Evolutionary conservation across 2,888 invertebrate species (phyloP), one percentile per base, ranked within the genome.

Genomic region (Mantis religiosa): DNA sequence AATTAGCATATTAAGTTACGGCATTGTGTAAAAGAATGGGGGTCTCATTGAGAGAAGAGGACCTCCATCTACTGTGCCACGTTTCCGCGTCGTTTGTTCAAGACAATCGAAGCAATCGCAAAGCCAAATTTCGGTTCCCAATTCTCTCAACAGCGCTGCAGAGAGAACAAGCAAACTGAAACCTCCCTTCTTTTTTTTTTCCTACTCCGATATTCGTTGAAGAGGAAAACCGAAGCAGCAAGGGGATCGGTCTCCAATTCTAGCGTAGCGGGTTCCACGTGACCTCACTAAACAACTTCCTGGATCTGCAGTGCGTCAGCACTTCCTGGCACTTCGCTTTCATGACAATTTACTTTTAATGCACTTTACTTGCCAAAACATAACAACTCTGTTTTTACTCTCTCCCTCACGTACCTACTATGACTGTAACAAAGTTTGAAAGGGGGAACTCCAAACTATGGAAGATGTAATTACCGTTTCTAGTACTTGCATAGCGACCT

Each of bases 51-150:
- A 34, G 3, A n/a, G 84, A 47, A n/a, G n/a, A n/a, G n/a, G n/a
- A n/a, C n/a, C n/a, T n/a, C n/a, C n/a, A n/a, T n/a, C n/a, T n/a
- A n/a, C 54, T 71, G 20, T 25, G 25, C 54, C 54, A 87, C 28
- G 82, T 82, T 87, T 87, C 87, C 87, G 82, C 87, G 87, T 87
- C 87, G 87, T 87, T 87, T 87, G 87, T 82, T 82, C 28, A 28
- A 87, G 87, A 87, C 87, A 87, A 87, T 87, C 34, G 82, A 82
- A 71, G 82, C 87, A 87, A 87, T 82, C 81, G 82, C 82, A 87
- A 71, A n/a, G 87, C 87, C 82, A 87, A 87, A 87, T 87, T 86
- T 82, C 34, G 82, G 87, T n/a, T 27, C 34, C 54, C 54, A 71
- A 71, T 71, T 71, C 54, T 71, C 54, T 71, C 54, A 71, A 71